These are phyloP conservation scores for Phylloscopus whistleri DNA, from an alignment of 2,113 vertebrate genomes.

Conservation along the genomic window DNA sequence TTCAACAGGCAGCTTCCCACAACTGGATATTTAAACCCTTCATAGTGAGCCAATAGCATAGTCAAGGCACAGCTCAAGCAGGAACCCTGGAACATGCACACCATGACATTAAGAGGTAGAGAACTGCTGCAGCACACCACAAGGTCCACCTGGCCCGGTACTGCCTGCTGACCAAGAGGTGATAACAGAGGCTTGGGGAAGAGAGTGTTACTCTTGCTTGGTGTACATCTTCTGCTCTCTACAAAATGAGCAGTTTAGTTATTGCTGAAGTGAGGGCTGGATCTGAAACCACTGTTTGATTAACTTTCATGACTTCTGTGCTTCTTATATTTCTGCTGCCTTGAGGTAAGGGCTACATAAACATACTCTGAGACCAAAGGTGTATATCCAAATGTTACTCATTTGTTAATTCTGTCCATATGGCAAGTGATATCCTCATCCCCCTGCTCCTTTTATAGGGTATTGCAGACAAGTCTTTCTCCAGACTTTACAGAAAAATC, in stretches of 20 bases:
- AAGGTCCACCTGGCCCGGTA: background rate
- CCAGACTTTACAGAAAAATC: background rate
- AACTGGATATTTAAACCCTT: background rate
- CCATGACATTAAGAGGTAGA: background rate
- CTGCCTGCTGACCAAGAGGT: background rate
- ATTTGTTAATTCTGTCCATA: background rate
- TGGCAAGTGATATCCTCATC: background rate
- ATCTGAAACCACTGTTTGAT: background rate
- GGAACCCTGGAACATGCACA: background rate
- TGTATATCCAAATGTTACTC: background rate
- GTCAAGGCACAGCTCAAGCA: background rate
- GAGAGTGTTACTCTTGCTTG: background rate
- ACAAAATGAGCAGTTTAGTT: background rate
- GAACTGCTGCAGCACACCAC: background rate
- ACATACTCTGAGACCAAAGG: background rate
- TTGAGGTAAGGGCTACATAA: background rate
- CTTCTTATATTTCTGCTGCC: background rate
- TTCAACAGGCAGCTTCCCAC: background rate
- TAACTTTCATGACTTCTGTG: background rate
- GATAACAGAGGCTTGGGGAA: background rate
- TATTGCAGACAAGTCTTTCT: background rate
- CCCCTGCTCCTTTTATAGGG: background rate
- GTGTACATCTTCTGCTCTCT: rapidly evolving
- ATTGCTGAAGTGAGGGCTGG: background rate
- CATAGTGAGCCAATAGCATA: background rate